Evolutionary conservation across 2,113 vertebrate genomes (phyloP).

Genomic region (Columba janthina): DNA sequence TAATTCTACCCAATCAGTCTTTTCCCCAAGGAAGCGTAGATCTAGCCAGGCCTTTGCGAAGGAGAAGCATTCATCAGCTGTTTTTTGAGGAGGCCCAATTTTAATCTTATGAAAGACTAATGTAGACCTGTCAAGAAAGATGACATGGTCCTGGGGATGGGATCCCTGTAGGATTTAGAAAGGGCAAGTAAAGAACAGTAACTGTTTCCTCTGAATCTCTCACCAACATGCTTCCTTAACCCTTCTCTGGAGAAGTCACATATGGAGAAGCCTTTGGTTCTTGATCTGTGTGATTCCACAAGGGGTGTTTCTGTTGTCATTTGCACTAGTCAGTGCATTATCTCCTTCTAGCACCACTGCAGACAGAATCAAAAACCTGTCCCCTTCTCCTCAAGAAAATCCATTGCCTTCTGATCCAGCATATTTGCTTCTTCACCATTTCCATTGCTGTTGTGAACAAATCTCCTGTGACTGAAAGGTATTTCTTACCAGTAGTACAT

Average conservation of each 20-base stretch:
- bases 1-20: not conserved
- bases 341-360: not conserved
- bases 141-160: not conserved
- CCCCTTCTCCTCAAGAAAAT: not conserved
- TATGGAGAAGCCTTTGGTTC: not conserved
- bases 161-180: not conserved
- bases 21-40: not conserved
- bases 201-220: rapidly evolving
- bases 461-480: not conserved
- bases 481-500: not conserved
- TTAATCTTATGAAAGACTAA: not conserved
- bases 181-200: not conserved
- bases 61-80: not conserved
- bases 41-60: not conserved
- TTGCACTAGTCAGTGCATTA: not conserved
- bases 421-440: not conserved
- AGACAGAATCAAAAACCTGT: not conserved
- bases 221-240: not conserved
- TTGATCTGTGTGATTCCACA: not conserved
- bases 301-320: not conserved
- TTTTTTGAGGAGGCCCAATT: not conserved
- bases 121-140: not conserved
- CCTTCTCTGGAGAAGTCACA: not conserved
- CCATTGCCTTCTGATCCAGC: not conserved
- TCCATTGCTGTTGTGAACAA: not conserved